A percentile compares a stretch with the other conserved stretches of the same genome.
Conservation (phyloP, 2,888 invertebrate species). For the Dryobota labecula region DNA sequence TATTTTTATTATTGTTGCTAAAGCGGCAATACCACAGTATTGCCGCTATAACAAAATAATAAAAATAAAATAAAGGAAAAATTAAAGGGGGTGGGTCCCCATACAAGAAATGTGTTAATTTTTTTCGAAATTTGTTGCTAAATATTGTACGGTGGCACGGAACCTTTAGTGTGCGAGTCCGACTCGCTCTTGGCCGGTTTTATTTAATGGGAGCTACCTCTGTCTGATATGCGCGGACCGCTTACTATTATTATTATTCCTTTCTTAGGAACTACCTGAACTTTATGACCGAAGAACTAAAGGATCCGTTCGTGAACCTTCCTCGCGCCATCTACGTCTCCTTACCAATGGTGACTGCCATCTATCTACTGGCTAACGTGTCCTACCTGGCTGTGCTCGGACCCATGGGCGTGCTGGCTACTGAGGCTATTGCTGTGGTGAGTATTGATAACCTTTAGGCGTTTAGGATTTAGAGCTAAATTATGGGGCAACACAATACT, state of each 20-base stretch:
- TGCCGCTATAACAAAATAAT: no score
- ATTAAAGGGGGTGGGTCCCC: no score
- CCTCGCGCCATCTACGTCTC: slow-evolving; percentile 98
- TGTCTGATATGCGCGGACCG: not conserved
- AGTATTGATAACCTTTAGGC: not conserved
- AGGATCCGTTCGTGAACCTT: slow-evolving; percentile 96
- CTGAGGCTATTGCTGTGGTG: slow-evolving; percentile 97
- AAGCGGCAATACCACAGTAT: no score
- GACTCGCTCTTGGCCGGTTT: no score
- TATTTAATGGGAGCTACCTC: not conserved
- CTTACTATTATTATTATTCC: not conserved
- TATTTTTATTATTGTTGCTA: no score
- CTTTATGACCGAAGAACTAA: slow-evolving; percentile 98
- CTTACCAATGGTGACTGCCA: slow-evolving; percentile 95
- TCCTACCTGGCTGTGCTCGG: slow-evolving; percentile 97
- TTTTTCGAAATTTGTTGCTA: no score
- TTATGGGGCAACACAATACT: not conserved
- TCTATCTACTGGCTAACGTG: slow-evolving; percentile 97
- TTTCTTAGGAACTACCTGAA: slow-evolving; percentile 95
- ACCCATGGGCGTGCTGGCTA: slow-evolving; percentile 95
- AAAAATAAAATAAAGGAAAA: no score
- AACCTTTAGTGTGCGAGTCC: no score
- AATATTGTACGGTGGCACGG: no score
- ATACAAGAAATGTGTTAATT: no score
- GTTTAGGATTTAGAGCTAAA: not conserved